Conservation (phyloP, 2,888 invertebrate genomes). For the Megastigmus dorsalis region DNA sequence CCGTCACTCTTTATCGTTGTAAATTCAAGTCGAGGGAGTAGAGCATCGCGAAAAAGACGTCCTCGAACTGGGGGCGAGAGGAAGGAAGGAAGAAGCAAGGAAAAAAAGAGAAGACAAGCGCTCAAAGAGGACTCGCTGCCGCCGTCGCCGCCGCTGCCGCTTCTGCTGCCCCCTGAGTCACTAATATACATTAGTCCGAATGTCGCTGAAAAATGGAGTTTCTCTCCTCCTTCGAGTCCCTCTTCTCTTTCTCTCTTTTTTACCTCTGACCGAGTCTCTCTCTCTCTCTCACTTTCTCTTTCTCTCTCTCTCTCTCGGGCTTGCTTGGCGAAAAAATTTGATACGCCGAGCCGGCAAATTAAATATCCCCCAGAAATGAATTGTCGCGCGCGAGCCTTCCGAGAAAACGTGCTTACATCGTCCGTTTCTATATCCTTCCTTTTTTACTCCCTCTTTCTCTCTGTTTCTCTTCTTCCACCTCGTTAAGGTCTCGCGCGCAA, state of each 20-base stretch:
- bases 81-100: too few species aligned
- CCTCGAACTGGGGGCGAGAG: too few species aligned
- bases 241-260: background rate
- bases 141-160: background rate
- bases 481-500: background rate
- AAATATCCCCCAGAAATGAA: conserved; percentile 34
- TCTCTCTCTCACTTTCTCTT: background rate
- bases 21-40: too few species aligned
- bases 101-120: background rate
- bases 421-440: too few species aligned
- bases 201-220: conserved; percentile 28
- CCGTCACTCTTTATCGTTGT: too few species aligned
- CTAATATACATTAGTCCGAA: conserved; percentile 39
- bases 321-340: background rate
- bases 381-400: conserved; percentile 26
- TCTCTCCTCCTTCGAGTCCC: background rate
- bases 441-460: background rate
- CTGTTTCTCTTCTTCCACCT: background rate
- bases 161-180: background rate
- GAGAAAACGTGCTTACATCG: conserved; percentile 35
- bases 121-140: background rate
- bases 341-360: conserved; percentile 30
- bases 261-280: too few species aligned
- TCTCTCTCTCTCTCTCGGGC: background rate
- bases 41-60: too few species aligned